Evolutionary conservation across 2,797 vertebrate species (phyloP).

Genomic region (Clamator glandarius): DNA sequence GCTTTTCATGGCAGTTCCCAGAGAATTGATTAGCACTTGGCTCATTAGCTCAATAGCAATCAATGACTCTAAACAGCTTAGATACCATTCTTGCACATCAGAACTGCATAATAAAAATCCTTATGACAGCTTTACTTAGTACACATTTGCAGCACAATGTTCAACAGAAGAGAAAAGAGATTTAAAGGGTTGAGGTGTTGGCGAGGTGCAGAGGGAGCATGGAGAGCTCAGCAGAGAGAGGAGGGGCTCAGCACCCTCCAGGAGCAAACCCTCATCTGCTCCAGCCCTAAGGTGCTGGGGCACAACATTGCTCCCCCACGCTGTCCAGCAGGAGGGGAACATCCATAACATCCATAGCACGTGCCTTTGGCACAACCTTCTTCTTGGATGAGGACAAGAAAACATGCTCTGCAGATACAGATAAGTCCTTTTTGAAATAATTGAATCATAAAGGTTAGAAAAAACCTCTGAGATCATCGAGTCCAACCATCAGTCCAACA

Average conservation of each 20-base stretch:
- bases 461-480: no score
- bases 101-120: not conserved
- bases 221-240: not conserved
- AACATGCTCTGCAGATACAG: not conserved
- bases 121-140: not conserved
- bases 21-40: slow-evolving; percentile 16
- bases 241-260: not conserved
- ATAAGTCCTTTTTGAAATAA: not conserved
- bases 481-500: no score
- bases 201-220: not conserved
- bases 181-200: not conserved
- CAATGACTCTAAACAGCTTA: slow-evolving; percentile 19
- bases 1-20: not conserved
- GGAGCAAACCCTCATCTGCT: rapidly evolving
- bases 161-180: not conserved
- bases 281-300: not conserved
- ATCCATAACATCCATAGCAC: no score
- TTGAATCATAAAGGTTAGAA: no score
- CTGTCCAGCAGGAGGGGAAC: rapidly evolving
- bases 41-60: slow-evolving; percentile 47
- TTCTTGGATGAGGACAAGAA: not conserved
- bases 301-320: rapidly evolving
- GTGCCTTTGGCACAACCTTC: no score
- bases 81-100: not conserved
- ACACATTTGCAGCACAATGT: not conserved